Base-by-base conservation (phyloP, 2,888 invertebrate species). In the Eupsilia transversa region DNA sequence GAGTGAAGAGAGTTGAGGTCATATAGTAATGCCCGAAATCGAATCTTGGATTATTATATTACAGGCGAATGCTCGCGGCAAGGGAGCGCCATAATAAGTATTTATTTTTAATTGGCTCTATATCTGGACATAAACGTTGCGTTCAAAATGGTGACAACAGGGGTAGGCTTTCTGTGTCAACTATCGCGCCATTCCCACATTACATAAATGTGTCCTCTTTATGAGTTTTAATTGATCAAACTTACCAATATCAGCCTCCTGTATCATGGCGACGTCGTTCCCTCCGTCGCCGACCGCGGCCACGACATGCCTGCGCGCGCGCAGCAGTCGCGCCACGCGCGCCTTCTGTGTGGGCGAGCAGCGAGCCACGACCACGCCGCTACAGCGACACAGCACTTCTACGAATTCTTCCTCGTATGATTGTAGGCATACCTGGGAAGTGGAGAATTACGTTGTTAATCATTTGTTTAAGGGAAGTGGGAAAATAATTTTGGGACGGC, bases 221-320 rank as follows among this genome's bases (percentile, higher is more conserved):
- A 6, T 5, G 27, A 54, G 27, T 54, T 54, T n/a, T 0, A 54
- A 27, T 54, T 5, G 27, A n/a, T n/a, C 4, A 20, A 20, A 57
- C 23, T 97, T 90, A 90, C 99, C 99, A 6, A 99, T 98, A 91
- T 99, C 99, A 0, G 99, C 99, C 91, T 99, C 99, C 93, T 99
- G 99, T 91, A 99, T 99, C 99, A 99, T 99, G 77, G 96, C 96
- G 38, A 99, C 99, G 93, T 99, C 99, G 93, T 99, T 99, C 59
- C 99, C 99, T 3, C 99, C 99, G 93, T 99, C 99, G 0, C 99
- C 99, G n/a, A 99, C 98, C 0, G 99, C 99, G 1, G 99, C 99
- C 0, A 99, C 99, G 0, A 99, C 98, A 76, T 97, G 97, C 0
- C 86, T 87, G 0, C 94, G 85, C 38, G 92, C 91, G 2, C 96